phyloP scores from a whole-genome alignment of 2,888 invertebrate species.

The Heliconius cydno region DNA sequence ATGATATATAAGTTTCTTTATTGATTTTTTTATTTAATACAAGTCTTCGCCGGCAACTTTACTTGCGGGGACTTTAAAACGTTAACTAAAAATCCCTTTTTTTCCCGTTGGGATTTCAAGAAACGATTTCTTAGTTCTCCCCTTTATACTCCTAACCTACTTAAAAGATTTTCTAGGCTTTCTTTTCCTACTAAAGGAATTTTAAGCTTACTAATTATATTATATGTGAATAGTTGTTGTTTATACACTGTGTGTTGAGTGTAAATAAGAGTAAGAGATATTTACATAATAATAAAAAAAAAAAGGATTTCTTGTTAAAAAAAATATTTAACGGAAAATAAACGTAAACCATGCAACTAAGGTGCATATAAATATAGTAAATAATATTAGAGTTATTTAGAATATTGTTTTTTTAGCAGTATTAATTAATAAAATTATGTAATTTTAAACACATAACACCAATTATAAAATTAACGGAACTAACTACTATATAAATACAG shows the following conservation, averaged over 20 bases:
- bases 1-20: neutral
- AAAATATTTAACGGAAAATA: neutral
- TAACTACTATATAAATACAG: neutral
- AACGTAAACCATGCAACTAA: neutral
- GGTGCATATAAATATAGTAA: neutral
- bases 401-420: neutral
- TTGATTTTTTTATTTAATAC: too few relatives aligned
- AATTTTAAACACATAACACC: neutral
- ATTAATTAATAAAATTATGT: constrained; percentile 1
- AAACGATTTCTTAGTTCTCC: too few relatives aligned
- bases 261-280: too few relatives aligned
- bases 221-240: neutral
- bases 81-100: too few relatives aligned
- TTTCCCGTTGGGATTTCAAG: too few relatives aligned
- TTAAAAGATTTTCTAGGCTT: too few relatives aligned
- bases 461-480: constrained; percentile 3
- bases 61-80: too few relatives aligned
- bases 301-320: neutral
- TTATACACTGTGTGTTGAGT: neutral
- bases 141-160: too few relatives aligned
- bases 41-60: too few relatives aligned
- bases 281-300: neutral
- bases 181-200: too few relatives aligned
- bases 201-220: neutral
- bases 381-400: neutral